Evolutionary conservation across 1,140 invertebrate genomes (phyloP).

Genomic region (Pantala flavescens): DNA sequence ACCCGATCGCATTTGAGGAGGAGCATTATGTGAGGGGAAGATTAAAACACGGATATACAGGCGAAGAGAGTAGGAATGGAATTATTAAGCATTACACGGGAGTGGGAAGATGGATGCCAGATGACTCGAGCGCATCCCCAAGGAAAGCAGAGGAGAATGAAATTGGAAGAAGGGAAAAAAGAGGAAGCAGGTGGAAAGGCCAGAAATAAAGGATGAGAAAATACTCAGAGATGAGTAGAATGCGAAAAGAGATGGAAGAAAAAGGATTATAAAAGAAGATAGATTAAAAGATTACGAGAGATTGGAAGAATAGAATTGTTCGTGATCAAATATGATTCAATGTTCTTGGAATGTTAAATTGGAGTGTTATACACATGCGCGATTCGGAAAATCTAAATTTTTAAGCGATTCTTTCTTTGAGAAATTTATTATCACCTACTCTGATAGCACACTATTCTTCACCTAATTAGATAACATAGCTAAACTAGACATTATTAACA

Average conservation of each 20-base stretch:
- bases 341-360: no score
- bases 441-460: no score
- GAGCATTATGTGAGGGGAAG: background rate
- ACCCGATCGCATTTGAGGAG: no score
- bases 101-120: background rate
- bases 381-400: no score
- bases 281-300: background rate
- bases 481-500: no score
- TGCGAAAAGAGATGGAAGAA: background rate
- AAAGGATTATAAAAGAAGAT: background rate
- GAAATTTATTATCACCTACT: no score
- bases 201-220: background rate
- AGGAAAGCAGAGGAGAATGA: background rate
- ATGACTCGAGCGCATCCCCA: background rate
- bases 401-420: no score
- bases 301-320: no score
- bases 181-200: background rate
- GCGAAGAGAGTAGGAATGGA: background rate
- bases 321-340: no score
- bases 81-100: background rate
- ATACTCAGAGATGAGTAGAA: background rate
- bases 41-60: background rate
- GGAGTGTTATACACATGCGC: no score
- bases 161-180: background rate
- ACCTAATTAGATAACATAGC: no score